These are phyloP conservation scores for Campylomormyrus numenius DNA, from an alignment of 2,113 vertebrate species.

Conservation along the genomic window DNA sequence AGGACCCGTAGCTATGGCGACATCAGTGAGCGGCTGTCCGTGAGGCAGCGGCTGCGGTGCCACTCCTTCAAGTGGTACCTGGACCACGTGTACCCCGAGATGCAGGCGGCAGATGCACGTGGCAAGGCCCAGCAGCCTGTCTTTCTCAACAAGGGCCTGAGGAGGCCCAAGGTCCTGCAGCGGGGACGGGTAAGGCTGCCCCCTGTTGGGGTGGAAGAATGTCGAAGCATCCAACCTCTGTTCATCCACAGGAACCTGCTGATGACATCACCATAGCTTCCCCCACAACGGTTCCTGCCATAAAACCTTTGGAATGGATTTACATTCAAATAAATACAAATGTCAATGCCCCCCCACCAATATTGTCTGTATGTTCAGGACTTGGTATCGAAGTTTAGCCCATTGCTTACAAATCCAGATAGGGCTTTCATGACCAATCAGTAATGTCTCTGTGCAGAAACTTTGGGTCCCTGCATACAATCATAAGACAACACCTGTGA, in stretches of 20 bases:
- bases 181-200: conserved; percentile 75
- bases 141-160: conserved; percentile 76
- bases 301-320: neutral
- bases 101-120: conserved; percentile 73
- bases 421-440: neutral
- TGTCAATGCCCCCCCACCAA: neutral
- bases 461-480: neutral
- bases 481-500: neutral
- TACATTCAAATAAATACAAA: neutral
- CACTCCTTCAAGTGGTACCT: conserved; percentile 90
- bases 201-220: neutral
- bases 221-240: neutral
- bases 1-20: conserved; percentile 75
- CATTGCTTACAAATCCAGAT: neutral
- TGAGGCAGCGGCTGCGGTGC: conserved; percentile 76
- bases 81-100: conserved; percentile 90
- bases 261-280: neutral
- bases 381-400: neutral
- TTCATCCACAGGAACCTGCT: neutral
- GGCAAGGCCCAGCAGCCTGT: conserved; percentile 73
- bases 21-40: conserved; percentile 71
- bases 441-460: neutral
- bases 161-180: conserved; percentile 77
- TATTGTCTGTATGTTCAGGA: neutral
- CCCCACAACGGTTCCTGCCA: neutral